A percentile compares a stretch with the other conserved stretches of the same genome.
Evolutionary conservation across 2,113 vertebrate species (phyloP).

Genomic region (Gnathonemus echidnorhynchus): DNA sequence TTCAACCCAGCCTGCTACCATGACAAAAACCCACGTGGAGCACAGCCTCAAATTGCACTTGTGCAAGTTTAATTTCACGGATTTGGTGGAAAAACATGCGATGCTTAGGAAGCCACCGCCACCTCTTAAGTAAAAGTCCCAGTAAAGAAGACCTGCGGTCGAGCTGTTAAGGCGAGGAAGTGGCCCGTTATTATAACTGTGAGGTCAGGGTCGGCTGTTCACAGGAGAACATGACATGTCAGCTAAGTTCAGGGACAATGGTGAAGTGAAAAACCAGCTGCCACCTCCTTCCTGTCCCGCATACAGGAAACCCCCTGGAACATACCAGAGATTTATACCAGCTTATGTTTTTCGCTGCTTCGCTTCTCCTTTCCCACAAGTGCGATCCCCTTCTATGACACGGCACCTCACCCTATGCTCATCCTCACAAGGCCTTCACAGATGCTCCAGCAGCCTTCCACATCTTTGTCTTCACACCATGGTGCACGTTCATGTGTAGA

Average conservation of each 20-base stretch:
- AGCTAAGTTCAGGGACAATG: slow-evolving; percentile 4
- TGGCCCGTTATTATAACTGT: not conserved
- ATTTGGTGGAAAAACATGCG: not conserved
- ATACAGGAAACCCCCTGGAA: not conserved
- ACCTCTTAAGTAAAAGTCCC: not conserved
- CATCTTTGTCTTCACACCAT: not conserved
- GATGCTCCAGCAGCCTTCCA: not conserved
- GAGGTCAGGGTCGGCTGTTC: not conserved
- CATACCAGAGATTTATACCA: not conserved
- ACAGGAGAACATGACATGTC: not conserved
- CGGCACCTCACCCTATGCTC: not conserved
- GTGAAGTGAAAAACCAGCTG: slow-evolving; percentile 11
- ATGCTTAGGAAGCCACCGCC: not conserved
- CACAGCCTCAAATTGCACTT: not conserved
- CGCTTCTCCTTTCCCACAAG: not conserved
- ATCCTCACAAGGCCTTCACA: not conserved
- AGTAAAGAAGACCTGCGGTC: not conserved
- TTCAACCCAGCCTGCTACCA: not conserved
- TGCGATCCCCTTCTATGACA: not conserved
- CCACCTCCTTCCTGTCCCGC: not conserved
- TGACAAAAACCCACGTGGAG: not conserved
- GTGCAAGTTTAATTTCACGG: not conserved
- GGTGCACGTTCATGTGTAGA: not conserved
- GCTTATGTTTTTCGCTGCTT: not conserved
- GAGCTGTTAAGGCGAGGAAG: not conserved